phyloP scores from a whole-genome alignment of 2,113 vertebrate genomes.

The Phyllopteryx taeniolatus region DNA sequence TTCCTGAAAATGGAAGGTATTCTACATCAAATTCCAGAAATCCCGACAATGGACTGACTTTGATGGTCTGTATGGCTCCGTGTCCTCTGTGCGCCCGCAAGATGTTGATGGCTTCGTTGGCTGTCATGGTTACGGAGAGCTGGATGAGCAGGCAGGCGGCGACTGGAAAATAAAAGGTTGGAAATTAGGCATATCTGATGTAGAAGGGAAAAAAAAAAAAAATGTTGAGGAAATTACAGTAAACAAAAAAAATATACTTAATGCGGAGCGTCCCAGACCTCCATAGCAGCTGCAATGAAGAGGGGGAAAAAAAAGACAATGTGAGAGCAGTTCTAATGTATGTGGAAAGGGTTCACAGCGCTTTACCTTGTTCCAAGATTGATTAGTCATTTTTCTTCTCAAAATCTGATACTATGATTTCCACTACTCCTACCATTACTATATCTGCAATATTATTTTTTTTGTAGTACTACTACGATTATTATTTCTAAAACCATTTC shows the following conservation, averaged over 20 bases:
- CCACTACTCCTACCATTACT: too few relatives aligned
- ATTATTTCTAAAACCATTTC: too few relatives aligned
- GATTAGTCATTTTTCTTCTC: neutral
- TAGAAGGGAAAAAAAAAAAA: neutral
- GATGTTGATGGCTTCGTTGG: conserved; percentile 81
- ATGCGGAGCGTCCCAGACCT: conserved; percentile 82
- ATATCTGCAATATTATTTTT: too few relatives aligned
- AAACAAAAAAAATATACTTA: conserved; percentile 68
- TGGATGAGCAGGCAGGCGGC: conserved; percentile 86
- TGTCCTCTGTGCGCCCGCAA: conserved; percentile 79
- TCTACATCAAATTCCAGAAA: neutral
- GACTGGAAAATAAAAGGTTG: conserved; percentile 64
- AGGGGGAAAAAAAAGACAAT: neutral
- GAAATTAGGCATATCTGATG: neutral
- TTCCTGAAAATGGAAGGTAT: too few relatives aligned
- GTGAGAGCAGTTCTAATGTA: neutral
- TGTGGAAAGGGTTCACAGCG: neutral
- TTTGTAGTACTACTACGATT: too few relatives aligned
- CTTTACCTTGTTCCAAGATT: neutral
- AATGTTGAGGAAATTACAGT: neutral
- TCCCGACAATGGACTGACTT: conserved; percentile 69
- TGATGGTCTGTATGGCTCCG: conserved; percentile 86
- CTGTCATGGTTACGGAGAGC: conserved; percentile 74
- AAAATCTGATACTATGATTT: neutral
- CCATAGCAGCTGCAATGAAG: conserved; percentile 79